These are phyloP conservation scores for Meriones psammophilus DNA, from an alignment of 2,797 vertebrate genomes.

Conservation along the genomic window DNA sequence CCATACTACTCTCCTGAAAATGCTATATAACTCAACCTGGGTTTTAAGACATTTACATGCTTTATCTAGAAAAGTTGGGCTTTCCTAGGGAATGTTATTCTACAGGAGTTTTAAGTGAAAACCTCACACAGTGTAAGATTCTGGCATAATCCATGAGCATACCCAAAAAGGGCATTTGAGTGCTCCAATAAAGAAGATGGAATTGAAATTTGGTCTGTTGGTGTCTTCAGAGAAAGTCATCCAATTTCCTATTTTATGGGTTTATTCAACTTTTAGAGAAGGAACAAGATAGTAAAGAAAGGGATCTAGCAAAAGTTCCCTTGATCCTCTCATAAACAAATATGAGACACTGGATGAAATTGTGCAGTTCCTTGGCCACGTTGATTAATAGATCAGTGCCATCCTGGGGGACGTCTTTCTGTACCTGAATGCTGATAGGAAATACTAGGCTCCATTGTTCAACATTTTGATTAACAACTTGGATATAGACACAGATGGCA, in stretches of 20 bases:
- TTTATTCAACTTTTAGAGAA: not conserved
- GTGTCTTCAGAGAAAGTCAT: not conserved
- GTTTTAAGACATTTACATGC: not conserved
- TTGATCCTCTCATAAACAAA: slow-evolving; percentile 15
- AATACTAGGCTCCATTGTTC: slow-evolving; percentile 21
- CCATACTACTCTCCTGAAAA: not conserved
- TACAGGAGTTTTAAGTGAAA: not conserved
- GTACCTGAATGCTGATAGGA: not conserved
- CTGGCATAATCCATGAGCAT: not conserved
- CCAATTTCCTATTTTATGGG: not conserved
- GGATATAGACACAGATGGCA: slow-evolving; percentile 70
- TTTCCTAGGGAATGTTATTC: not conserved
- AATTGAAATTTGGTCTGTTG: not conserved
- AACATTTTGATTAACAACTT: slow-evolving; percentile 74
- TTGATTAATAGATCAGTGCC: slow-evolving; percentile 46
- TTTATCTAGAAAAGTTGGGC: not conserved
- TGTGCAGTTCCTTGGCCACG: not conserved
- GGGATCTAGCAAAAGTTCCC: not conserved
- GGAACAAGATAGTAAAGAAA: not conserved
- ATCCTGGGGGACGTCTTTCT: slow-evolving; percentile 4
- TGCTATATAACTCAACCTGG: not conserved
- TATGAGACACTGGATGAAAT: not conserved
- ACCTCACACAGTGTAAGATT: not conserved
- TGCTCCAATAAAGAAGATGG: not conserved
- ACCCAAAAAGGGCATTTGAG: not conserved